Evolutionary conservation across 30 jellyfish, hydroid and myxozoan species (phyloP).

Genomic region (Aurelia sp.): DNA sequence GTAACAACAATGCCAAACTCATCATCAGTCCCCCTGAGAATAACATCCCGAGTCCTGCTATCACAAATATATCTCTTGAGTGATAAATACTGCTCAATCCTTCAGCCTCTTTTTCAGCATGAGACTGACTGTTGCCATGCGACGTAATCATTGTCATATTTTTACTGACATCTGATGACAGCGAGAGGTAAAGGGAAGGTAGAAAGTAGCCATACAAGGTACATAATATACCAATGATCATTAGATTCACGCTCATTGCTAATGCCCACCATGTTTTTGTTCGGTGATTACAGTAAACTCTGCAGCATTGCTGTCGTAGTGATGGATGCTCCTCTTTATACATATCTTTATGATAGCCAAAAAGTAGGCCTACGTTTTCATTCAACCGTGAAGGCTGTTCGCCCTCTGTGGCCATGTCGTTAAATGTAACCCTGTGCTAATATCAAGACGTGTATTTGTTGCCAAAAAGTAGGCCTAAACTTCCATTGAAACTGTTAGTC

Average conservation of each 20-base stretch:
- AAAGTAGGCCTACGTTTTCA: conserved; percentile 47
- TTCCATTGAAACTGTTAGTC: too few relatives aligned
- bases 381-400: neutral
- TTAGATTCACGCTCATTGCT: conserved; percentile 30
- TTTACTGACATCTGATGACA: conserved; percentile 22
- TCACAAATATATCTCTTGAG: conserved; percentile 27
- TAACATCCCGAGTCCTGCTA: conserved; percentile 35
- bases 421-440: too few relatives aligned
- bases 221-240: conserved; percentile 46
- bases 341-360: conserved; percentile 66
- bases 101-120: conserved; percentile 39
- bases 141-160: conserved; percentile 20
- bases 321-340: conserved; percentile 48
- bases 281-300: conserved; percentile 43
- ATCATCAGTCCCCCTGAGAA: conserved; percentile 39
- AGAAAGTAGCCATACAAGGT: conserved; percentile 39
- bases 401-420: neutral
- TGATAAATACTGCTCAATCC: conserved; percentile 26
- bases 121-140: neutral
- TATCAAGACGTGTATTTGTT: too few relatives aligned
- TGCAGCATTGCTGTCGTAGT: conserved; percentile 31
- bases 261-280: conserved; percentile 28
- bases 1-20: conserved; percentile 47
- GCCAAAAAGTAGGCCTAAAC: too few relatives aligned
- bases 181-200: conserved; percentile 39